Evolutionary conservation across 2,888 invertebrate genomes (phyloP).

Genomic region (Zygothrica quintamaculata): DNA sequence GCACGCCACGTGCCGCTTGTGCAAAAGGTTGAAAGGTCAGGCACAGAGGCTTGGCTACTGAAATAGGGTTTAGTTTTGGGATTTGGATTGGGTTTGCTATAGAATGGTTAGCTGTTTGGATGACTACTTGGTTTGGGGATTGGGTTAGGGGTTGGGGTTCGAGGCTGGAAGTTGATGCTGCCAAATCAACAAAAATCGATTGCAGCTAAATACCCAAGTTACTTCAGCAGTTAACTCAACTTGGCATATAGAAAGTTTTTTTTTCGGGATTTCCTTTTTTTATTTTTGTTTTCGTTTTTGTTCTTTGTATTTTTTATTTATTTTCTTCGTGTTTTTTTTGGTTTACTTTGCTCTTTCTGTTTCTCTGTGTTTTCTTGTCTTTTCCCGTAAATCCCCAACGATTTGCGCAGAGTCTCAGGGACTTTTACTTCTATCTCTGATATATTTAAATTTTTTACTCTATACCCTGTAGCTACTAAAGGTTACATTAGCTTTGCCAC

Average conservation of each 20-base stretch:
- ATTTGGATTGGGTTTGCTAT: constrained; percentile 20
- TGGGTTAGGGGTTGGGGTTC: constrained; percentile 11
- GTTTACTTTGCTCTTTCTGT: constrained; percentile 13
- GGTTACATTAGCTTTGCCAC: constrained; percentile 9
- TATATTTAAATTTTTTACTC: constrained; percentile 68
- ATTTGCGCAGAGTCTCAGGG: constrained; percentile 41
- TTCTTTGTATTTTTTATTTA: constrained; percentile 18
- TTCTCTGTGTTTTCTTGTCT: not conserved
- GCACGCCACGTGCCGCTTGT: constrained; percentile 66
- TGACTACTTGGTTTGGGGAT: too few relatives aligned
- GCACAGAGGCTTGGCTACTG: constrained; percentile 25
- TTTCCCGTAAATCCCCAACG: constrained; percentile 68
- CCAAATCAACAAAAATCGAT: constrained; percentile 78
- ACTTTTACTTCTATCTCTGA: constrained; percentile 46
- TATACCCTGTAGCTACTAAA: constrained; percentile 15
- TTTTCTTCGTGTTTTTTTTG: constrained; percentile 21
- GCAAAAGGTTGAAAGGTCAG: constrained; percentile 78
- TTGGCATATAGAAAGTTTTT: constrained; percentile 39
- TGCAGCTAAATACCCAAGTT: constrained; percentile 75
- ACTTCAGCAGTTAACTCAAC: constrained; percentile 69
- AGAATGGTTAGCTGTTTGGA: not conserved
- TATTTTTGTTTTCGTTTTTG: constrained; percentile 22
- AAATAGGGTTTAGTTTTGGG: constrained; percentile 18
- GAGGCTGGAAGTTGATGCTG: constrained; percentile 4
- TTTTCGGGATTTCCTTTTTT: constrained; percentile 34